Percentiles rank a stretch among this genome's conserved stretches.
phyloP scores from a whole-genome alignment of 2,797 vertebrate genomes.

The Carcharodon carcharias region DNA sequence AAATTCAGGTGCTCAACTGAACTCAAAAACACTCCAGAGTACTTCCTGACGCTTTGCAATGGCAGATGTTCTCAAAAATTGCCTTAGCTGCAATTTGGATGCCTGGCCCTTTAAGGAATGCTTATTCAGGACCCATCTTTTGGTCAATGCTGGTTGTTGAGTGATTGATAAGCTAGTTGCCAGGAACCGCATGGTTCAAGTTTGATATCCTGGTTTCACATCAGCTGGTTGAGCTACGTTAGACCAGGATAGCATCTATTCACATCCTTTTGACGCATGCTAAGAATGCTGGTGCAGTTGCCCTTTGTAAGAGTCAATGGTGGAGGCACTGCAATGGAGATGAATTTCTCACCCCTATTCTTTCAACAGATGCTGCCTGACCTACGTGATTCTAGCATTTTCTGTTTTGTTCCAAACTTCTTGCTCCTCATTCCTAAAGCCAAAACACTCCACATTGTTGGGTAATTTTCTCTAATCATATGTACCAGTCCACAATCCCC shows the following conservation, averaged over 20 bases:
- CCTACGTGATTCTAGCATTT: neutral
- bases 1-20: neutral
- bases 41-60: neutral
- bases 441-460: neutral
- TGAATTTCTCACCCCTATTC: neutral
- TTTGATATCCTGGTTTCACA: neutral
- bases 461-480: neutral
- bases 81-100: neutral
- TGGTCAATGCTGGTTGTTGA: neutral
- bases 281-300: neutral
- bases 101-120: neutral
- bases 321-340: neutral
- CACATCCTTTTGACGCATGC: neutral
- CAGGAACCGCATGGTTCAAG: neutral
- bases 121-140: neutral
- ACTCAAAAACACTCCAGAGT: neutral
- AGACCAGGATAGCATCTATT: neutral
- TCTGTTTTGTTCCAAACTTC: neutral
- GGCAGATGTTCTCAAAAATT: neutral
- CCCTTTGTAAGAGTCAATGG: neutral
- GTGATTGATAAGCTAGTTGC: neutral
- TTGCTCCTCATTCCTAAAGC: neutral
- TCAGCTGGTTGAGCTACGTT: neutral
- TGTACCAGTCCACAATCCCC: neutral
- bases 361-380: neutral